A percentile compares a stretch with the other conserved stretches of the same genome.
These are phyloP conservation scores for Scolopax mira DNA, from an alignment of 2,113 vertebrate genomes.

Conservation along the genomic window DNA sequence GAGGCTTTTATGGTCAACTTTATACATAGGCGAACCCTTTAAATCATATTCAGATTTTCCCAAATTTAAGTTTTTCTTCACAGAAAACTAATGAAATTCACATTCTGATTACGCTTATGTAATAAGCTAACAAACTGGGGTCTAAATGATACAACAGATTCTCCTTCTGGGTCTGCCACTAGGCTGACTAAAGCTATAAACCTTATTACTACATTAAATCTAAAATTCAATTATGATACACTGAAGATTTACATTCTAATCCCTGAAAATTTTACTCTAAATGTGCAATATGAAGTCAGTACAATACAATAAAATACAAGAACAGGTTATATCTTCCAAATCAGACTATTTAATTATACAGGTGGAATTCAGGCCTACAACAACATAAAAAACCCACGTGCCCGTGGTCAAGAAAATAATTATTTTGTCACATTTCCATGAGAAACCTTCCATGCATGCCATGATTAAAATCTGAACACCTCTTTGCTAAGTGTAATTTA, in stretches of 20 bases:
- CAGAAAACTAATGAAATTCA: not conserved
- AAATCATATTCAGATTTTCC: not conserved
- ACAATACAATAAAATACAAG: not conserved
- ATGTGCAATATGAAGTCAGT: not conserved
- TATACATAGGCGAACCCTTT: not conserved
- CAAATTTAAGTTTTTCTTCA: not conserved
- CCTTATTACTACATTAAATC: not conserved
- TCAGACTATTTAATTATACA: not conserved
- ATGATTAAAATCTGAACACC: not conserved
- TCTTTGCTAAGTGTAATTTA: not conserved
- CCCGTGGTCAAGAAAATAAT: not conserved
- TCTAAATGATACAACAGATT: not conserved
- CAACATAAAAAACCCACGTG: not conserved
- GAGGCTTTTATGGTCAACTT: not conserved
- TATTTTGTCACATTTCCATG: not conserved
- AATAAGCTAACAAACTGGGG: not conserved
- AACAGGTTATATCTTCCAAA: not conserved
- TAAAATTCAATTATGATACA: not conserved
- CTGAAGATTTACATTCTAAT: not conserved
- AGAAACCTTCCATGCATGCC: not conserved
- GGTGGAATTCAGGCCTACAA: not conserved
- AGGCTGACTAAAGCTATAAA: not conserved
- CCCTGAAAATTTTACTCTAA: not conserved
- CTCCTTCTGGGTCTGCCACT: not conserved
- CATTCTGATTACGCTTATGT: not conserved